Conservation (phyloP, 2,113 vertebrate species). For the Syngnathus scovelli region DNA sequence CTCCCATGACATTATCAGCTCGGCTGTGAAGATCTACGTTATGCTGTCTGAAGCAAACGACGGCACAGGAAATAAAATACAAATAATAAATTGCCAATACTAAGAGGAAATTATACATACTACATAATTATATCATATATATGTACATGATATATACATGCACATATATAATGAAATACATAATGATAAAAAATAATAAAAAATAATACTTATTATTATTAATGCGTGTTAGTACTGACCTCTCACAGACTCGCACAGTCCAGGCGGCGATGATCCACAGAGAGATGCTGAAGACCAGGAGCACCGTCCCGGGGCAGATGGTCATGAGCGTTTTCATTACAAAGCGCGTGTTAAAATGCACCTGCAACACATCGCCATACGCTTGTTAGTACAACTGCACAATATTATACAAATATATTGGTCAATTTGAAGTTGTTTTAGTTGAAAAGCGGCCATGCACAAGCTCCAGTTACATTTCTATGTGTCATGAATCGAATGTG, state of each 20-base stretch:
- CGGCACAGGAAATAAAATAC: too few relatives aligned
- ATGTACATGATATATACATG: too few relatives aligned
- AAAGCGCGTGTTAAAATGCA: slow-evolving; percentile 98
- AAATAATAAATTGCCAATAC: too few relatives aligned
- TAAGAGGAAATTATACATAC: too few relatives aligned
- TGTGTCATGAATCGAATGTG: not conserved
- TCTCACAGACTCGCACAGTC: slow-evolving; percentile 96
- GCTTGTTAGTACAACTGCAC: slow-evolving; percentile 8
- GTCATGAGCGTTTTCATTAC: slow-evolving; percentile 99
- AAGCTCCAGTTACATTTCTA: not conserved
- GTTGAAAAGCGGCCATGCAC: not conserved
- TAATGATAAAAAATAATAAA: too few relatives aligned
- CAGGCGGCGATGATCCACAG: slow-evolving; percentile 98
- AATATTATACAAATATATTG: not conserved
- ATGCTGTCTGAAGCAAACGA: too few relatives aligned
- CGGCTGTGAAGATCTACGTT: too few relatives aligned
- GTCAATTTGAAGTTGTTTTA: not conserved
- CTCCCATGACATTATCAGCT: too few relatives aligned
- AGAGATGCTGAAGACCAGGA: slow-evolving; percentile 98
- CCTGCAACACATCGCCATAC: slow-evolving; percentile 79
- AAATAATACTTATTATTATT: too few relatives aligned
- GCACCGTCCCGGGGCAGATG: slow-evolving; percentile 95
- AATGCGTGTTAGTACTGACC: slow-evolving; percentile 67
- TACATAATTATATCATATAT: too few relatives aligned
- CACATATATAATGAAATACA: too few relatives aligned